Percentiles rank a stretch among this genome's conserved stretches.
Evolutionary conservation across 2,888 invertebrate genomes (phyloP).

Genomic region (Chrysomela aeneicollis): DNA sequence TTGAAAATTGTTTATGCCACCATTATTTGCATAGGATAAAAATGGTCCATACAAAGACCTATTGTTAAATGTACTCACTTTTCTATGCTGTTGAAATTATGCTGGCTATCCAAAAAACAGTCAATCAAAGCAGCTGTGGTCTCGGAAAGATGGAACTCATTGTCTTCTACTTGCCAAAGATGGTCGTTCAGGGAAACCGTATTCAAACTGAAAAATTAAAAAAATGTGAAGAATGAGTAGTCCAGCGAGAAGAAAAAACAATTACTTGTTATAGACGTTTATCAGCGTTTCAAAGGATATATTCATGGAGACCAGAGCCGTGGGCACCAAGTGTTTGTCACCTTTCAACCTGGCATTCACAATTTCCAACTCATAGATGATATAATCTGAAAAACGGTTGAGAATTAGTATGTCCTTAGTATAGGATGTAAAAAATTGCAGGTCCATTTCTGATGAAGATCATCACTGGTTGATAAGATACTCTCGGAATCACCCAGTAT

Average conservation of each 20-base stretch:
- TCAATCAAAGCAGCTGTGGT: slow-evolving; percentile 78
- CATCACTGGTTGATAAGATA: too few relatives aligned
- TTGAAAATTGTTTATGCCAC: neutral
- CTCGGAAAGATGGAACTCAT: slow-evolving; percentile 85
- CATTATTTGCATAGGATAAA: neutral
- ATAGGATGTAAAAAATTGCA: neutral
- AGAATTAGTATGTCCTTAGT: too few relatives aligned
- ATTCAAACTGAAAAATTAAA: slow-evolving; percentile 69
- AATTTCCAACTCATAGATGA: slow-evolving; percentile 81
- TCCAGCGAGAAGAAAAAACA: neutral
- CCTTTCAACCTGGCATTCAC: slow-evolving; percentile 77
- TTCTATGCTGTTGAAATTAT: slow-evolving; percentile 64
- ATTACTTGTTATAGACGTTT: slow-evolving; percentile 82
- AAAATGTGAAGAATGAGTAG: neutral
- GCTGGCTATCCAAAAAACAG: slow-evolving; percentile 71
- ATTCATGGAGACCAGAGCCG: slow-evolving; percentile 77
- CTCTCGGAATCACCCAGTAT: too few relatives aligned
- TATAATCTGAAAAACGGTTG: slow-evolving; percentile 72
- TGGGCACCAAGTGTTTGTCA: slow-evolving; percentile 78
- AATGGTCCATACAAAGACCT: slow-evolving; percentile 6
- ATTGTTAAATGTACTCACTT: slow-evolving; percentile 60
- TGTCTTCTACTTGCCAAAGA: slow-evolving; percentile 84
- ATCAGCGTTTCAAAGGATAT: slow-evolving; percentile 80
- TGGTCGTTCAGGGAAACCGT: slow-evolving; percentile 77
- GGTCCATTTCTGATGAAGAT: too few relatives aligned